A percentile compares a stretch with the other conserved stretches of the same genome.
Evolutionary conservation across 2,113 vertebrate species (phyloP).

Genomic region (Camarhynchus parvulus): DNA sequence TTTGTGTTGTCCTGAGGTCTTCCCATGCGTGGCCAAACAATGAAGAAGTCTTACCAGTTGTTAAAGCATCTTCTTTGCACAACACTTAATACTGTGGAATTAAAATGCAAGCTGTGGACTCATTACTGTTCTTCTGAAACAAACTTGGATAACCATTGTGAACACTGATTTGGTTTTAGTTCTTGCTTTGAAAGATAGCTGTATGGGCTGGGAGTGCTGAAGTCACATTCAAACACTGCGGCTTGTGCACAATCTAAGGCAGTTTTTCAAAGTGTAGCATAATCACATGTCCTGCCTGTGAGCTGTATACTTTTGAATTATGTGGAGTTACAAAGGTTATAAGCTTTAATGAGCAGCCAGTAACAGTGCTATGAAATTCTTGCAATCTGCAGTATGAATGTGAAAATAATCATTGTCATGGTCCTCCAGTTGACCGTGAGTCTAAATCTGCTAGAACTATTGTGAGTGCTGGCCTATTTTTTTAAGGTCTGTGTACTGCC

Average conservation of each 20-base stretch:
- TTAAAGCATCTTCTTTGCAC: neutral
- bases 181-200: neutral
- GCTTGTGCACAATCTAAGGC: neutral
- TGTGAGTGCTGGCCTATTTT: neutral
- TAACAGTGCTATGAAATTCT: neutral
- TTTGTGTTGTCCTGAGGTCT: neutral
- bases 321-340: neutral
- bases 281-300: neutral
- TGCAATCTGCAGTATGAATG: neutral
- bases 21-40: fast-evolving
- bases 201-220: fast-evolving
- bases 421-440: neutral
- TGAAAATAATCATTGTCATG: neutral
- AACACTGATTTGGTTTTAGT: neutral
- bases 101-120: neutral
- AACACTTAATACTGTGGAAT: neutral
- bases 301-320: neutral
- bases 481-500: neutral
- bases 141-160: neutral
- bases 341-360: neutral
- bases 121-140: neutral
- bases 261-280: neutral
- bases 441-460: neutral
- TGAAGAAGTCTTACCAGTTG: neutral
- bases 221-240: neutral